Evolutionary conservation across 2,113 vertebrate genomes (phyloP).

Genomic region (Geothlypis trichas): DNA sequence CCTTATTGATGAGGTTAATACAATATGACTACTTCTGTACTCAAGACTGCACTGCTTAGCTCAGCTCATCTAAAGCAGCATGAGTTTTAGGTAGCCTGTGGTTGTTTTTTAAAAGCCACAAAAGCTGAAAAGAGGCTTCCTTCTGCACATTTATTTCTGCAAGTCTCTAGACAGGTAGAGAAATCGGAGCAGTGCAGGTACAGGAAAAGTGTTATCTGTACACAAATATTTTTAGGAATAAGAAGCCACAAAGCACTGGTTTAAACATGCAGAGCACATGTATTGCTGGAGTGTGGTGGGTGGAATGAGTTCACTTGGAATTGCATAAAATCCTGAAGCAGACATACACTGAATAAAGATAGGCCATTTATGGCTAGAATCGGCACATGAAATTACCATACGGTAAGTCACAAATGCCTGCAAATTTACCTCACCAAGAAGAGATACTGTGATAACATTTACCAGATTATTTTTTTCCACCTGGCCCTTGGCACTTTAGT

Average conservation of each 20-base stretch:
- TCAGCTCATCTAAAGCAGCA: not conserved
- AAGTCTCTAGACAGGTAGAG: not conserved
- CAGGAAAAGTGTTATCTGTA: not conserved
- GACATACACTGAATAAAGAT: not conserved
- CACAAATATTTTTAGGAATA: not conserved
- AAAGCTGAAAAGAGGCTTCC: not conserved
- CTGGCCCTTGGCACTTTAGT: conserved; percentile 28
- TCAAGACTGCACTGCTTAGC: not conserved
- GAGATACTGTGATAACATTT: conserved; percentile 34
- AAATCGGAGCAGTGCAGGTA: not conserved
- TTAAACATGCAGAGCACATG: not conserved
- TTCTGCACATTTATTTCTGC: not conserved
- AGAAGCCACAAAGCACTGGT: not conserved
- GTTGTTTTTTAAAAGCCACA: conserved; percentile 26
- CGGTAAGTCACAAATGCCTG: not conserved
- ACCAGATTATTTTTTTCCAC: conserved; percentile 18
- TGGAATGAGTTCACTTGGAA: not conserved
- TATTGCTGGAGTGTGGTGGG: not conserved
- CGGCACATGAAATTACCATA: not conserved
- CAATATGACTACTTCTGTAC: not conserved
- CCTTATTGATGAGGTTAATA: not conserved
- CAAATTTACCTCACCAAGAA: conserved; percentile 35
- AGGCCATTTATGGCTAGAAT: not conserved
- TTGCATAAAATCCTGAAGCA: not conserved
- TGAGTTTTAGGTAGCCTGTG: not conserved